Evolutionary conservation across 1,140 invertebrate species (phyloP).

Genomic region (Ceratitis capitata): DNA sequence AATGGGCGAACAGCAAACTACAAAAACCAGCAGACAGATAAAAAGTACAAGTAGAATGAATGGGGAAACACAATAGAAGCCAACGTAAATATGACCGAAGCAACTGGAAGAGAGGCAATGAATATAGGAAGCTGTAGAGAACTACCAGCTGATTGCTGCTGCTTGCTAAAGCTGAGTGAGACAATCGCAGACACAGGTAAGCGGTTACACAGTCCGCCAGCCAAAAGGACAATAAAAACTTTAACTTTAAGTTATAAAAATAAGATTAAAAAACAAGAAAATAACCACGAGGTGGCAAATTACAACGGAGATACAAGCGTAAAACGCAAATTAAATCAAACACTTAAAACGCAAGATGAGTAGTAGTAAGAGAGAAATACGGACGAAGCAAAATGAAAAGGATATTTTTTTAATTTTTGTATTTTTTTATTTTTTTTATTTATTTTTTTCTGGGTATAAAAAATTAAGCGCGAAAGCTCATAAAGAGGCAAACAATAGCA

Average conservation of each 20-base stretch:
- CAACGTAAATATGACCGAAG: background rate
- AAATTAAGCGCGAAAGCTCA: too few species aligned
- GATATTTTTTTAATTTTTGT: too few species aligned
- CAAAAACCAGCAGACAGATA: background rate
- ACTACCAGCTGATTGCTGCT: background rate
- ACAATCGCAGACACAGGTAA: background rate
- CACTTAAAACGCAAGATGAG: background rate
- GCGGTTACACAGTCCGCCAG: background rate
- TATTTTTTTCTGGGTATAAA: too few species aligned
- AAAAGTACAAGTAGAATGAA: background rate
- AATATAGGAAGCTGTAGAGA: background rate
- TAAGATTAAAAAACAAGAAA: background rate
- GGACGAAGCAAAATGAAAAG: too few species aligned
- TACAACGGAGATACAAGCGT: background rate
- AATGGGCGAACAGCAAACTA: background rate
- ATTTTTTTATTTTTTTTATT: too few species aligned
- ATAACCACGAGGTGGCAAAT: conserved; percentile 23
- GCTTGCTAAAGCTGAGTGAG: background rate
- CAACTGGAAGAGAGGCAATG: background rate
- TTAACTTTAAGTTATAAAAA: background rate
- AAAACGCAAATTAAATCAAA: conserved; percentile 18
- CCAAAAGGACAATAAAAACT: background rate
- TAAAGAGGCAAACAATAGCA: background rate
- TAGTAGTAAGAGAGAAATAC: background rate
- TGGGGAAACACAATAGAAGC: background rate